Evolutionary conservation across 1,140 invertebrate species (phyloP).

Genomic region (Thalassaphorura encarpata): DNA sequence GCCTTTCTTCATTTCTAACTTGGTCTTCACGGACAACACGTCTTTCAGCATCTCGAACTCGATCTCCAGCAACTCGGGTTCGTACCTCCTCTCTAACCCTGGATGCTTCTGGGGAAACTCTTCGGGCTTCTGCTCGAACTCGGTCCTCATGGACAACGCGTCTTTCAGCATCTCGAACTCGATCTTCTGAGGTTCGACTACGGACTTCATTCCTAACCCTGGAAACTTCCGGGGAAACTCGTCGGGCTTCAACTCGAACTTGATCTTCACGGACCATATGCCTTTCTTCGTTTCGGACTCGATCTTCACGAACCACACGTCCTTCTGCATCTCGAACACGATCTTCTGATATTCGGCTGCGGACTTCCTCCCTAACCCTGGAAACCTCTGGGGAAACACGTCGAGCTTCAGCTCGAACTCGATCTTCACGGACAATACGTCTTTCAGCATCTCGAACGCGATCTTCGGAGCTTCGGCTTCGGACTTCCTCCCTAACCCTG

Average conservation of each 20-base stretch:
- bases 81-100: background rate
- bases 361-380: background rate
- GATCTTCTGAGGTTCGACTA: background rate
- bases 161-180: slow-evolving; percentile 1
- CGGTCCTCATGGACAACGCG: slow-evolving; percentile 13
- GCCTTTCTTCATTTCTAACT: background rate
- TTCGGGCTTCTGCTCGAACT: slow-evolving; percentile 6
- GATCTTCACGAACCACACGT: background rate
- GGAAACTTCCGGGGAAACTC: background rate
- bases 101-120: slow-evolving; percentile 1
- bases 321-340: background rate
- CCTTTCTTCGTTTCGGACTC: slow-evolving; percentile 9
- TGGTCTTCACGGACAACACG: background rate
- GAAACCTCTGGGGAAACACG: background rate
- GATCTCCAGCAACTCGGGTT: background rate
- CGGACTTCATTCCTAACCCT: slow-evolving; percentile 9
- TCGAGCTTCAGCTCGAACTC: background rate
- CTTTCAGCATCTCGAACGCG: background rate
- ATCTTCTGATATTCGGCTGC: background rate
- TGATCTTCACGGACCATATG: slow-evolving; percentile 11
- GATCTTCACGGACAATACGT: background rate
- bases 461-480: background rate
- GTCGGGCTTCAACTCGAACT: background rate
- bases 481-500: background rate
- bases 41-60: slow-evolving; percentile 1